phyloP scores from a whole-genome alignment of 2,113 vertebrate genomes.

The Poeciliopsis prolifica region DNA sequence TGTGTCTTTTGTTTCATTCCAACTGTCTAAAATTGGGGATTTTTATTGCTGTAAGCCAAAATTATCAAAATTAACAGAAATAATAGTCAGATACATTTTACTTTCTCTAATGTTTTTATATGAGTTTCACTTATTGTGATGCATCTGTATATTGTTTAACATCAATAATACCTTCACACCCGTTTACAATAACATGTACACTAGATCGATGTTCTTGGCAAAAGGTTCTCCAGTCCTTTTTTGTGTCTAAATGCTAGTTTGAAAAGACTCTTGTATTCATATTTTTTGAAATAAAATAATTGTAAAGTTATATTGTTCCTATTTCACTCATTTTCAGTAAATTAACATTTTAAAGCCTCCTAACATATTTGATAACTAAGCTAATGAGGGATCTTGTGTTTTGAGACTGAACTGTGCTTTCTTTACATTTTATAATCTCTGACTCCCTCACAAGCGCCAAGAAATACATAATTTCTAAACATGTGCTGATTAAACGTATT shows the following conservation, averaged over 20 bases:
- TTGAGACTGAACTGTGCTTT: constrained; percentile 41
- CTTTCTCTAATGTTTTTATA: not conserved
- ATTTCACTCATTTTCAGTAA: not conserved
- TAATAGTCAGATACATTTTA: not conserved
- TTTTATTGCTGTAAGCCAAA: not conserved
- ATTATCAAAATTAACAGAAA: not conserved
- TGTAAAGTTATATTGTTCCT: not conserved
- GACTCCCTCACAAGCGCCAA: not conserved
- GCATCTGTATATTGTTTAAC: not conserved
- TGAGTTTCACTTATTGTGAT: not conserved
- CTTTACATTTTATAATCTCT: constrained; percentile 9
- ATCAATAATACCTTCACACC: too few species aligned
- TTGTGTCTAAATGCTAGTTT: too few species aligned
- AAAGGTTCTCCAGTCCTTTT: too few species aligned
- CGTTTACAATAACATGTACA: too few species aligned
- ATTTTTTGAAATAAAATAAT: too few species aligned
- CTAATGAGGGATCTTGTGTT: not conserved
- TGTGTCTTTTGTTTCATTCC: too few species aligned
- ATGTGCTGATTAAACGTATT: constrained; percentile 12
- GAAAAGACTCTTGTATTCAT: too few species aligned
- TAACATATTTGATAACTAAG: not conserved
- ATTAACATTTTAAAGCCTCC: not conserved
- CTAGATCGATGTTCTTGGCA: too few species aligned
- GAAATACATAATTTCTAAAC: not conserved
- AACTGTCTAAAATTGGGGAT: too few species aligned